Percentiles rank a stretch among this genome's conserved stretches.
Conservation (phyloP, 2,113 vertebrate genomes). For the Grammomys surdaster region DNA sequence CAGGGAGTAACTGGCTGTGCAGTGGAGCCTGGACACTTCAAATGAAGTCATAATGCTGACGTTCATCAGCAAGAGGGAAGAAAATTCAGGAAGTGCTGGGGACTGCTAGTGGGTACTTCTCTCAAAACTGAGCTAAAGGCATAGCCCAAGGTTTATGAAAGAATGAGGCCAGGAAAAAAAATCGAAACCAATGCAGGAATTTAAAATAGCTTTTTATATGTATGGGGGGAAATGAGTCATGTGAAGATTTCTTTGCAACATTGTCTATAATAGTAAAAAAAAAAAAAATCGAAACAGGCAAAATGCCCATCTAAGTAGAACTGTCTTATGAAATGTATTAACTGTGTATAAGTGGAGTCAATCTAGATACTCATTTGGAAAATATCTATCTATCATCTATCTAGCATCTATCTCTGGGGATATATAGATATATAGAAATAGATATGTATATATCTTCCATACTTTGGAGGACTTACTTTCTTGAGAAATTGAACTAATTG, state of each 20-base stretch:
- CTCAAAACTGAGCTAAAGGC: neutral
- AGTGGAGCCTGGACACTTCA: neutral
- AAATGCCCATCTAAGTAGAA: neutral
- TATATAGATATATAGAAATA: no score
- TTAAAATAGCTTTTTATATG: slow-evolving; percentile 41
- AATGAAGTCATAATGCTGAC: neutral
- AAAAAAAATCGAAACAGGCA: neutral
- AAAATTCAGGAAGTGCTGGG: slow-evolving; percentile 10
- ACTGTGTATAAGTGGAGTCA: neutral
- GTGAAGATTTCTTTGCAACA: neutral
- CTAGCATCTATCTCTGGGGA: no score
- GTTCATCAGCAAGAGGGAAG: neutral
- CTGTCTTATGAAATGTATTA: slow-evolving; percentile 19
- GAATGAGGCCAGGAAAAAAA: neutral
- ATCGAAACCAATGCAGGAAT: neutral
- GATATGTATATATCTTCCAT: neutral
- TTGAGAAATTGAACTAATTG: neutral
- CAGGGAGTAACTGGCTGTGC: neutral
- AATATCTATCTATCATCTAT: neutral
- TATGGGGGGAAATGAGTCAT: neutral
- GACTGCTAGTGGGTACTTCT: neutral
- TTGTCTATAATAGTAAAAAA: slow-evolving; percentile 44
- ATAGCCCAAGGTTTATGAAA: slow-evolving; percentile 2
- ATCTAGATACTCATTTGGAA: slow-evolving; percentile 27
- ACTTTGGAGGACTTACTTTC: neutral